Conservation (phyloP, 2,888 invertebrate species). For the Drosophila imparisetae region DNA sequence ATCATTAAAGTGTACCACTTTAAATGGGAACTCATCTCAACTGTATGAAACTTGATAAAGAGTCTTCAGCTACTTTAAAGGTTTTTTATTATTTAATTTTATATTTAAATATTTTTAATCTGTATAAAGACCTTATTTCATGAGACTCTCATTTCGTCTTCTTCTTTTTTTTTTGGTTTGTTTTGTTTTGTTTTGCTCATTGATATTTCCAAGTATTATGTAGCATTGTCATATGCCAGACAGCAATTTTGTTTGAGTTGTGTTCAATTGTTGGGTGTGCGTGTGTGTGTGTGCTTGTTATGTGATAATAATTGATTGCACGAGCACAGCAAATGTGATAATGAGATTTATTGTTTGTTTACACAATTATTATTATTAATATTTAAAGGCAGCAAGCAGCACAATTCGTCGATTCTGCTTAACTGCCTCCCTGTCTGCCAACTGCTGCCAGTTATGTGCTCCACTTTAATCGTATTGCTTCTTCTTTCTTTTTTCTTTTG, state of each 20-base stretch:
- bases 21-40: background rate
- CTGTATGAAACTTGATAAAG: background rate
- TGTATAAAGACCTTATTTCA: background rate
- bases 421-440: slow-evolving; percentile 38
- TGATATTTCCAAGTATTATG: slow-evolving; percentile 36
- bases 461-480: slow-evolving; percentile 13
- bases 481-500: background rate
- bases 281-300: slow-evolving; percentile 26
- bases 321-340: slow-evolving; percentile 72
- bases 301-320: slow-evolving; percentile 74
- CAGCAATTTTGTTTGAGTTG: slow-evolving; percentile 15
- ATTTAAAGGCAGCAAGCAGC: slow-evolving; percentile 36
- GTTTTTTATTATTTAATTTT: background rate
- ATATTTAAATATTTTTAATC: background rate
- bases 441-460: slow-evolving; percentile 23
- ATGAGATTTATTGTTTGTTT: slow-evolving; percentile 77
- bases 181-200: slow-evolving; percentile 22
- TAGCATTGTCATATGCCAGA: slow-evolving; percentile 23
- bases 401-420: slow-evolving; percentile 17
- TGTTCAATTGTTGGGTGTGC: background rate
- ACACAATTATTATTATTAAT: slow-evolving; percentile 60
- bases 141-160: background rate
- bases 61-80: background rate
- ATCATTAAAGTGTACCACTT: background rate
- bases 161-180: slow-evolving; percentile 6